These are phyloP conservation scores for Parazoanthus atlanticus DNA, from an alignment of 92 coral and sea anemone genomes.

Conservation along the genomic window DNA sequence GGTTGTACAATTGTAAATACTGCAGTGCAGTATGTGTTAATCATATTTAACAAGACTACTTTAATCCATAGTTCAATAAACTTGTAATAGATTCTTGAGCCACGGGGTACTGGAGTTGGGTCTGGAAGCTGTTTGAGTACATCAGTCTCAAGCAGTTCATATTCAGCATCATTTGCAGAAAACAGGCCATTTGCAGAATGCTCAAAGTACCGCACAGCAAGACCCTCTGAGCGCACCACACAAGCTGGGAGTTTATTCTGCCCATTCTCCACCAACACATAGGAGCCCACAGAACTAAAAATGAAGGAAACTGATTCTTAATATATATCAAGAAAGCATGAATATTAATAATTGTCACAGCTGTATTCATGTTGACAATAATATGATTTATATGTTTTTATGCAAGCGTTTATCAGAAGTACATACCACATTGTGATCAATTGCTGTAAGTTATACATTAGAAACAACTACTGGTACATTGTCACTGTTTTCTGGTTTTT, in stretches of 20 bases:
- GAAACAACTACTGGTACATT: neutral
- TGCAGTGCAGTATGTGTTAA: no score
- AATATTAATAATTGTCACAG: constrained; percentile 14
- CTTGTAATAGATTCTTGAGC: no score
- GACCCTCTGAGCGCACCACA: constrained; percentile 32
- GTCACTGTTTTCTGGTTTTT: constrained; percentile 12
- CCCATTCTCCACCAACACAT: constrained; percentile 38
- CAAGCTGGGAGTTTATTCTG: constrained; percentile 36
- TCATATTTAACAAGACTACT: no score
- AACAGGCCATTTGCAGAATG: constrained; percentile 20
- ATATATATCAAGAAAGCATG: neutral
- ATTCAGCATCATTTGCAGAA: no score
- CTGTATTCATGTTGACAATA: constrained; percentile 5
- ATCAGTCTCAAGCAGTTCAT: no score
- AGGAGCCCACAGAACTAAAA: constrained; percentile 33
- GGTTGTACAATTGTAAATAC: no score
- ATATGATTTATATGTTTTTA: constrained; percentile 9
- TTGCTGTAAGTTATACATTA: constrained; percentile 2
- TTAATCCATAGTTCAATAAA: no score
- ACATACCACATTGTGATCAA: constrained; percentile 4
- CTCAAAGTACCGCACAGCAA: constrained; percentile 37
- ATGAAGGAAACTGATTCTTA: constrained; percentile 2
- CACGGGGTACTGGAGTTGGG: no score
- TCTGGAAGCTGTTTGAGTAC: no score
- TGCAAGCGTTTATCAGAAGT: constrained; percentile 7